Evolutionary conservation across 2,888 invertebrate species (phyloP).

Genomic region (Macrophya alboannulata): DNA sequence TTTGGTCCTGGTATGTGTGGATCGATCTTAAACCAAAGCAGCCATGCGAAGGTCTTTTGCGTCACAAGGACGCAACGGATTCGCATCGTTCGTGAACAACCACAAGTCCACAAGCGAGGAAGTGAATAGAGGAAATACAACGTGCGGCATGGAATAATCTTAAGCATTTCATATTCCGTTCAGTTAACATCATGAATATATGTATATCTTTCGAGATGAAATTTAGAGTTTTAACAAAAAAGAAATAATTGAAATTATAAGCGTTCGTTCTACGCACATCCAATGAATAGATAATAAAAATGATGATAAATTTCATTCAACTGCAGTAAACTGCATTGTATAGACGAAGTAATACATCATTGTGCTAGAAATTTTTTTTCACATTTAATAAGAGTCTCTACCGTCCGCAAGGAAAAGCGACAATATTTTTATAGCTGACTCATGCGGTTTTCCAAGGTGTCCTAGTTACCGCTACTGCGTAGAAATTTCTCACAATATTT

Average conservation of each 20-base stretch:
- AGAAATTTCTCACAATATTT: conserved; percentile 46
- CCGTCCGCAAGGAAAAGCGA: conserved; percentile 29
- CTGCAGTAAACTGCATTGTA: background rate
- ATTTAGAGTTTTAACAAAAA: background rate
- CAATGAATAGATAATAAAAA: background rate
- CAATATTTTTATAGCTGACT: conserved; percentile 52
- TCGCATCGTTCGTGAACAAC: background rate
- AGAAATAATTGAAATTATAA: background rate
- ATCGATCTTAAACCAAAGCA: background rate
- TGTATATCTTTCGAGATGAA: conserved; percentile 1
- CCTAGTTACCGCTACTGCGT: conserved; percentile 46
- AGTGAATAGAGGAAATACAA: background rate
- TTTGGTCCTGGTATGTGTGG: background rate
- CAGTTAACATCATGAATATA: background rate
- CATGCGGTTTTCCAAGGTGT: conserved; percentile 49
- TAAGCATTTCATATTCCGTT: background rate
- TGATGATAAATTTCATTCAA: background rate
- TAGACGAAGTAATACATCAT: background rate
- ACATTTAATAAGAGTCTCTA: background rate
- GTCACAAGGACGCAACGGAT: conserved; percentile 14
- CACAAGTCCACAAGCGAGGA: conserved; percentile 6
- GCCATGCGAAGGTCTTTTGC: conserved; percentile 14
- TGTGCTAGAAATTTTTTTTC: background rate
- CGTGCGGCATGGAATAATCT: background rate
- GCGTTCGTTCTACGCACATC: background rate